Conservation (phyloP, 2,113 vertebrate species). For the Rynchops niger region DNA sequence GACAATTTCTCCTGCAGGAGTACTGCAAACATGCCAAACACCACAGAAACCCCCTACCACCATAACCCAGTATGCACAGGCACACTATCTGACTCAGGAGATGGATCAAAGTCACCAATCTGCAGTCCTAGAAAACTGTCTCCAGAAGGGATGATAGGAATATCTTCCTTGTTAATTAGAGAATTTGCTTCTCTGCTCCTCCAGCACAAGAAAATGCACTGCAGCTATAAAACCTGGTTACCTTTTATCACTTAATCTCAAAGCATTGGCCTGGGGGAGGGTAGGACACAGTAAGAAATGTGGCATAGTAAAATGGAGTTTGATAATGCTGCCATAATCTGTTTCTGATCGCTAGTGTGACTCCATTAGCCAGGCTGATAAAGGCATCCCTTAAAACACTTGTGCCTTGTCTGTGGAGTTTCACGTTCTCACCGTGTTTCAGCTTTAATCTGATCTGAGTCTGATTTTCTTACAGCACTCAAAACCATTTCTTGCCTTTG, state of each 20-base stretch:
- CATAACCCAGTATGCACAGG: rapidly evolving
- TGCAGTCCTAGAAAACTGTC: neutral
- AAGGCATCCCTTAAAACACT: neutral
- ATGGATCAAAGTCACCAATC: neutral
- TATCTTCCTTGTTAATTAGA: neutral
- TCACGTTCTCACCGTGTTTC: neutral
- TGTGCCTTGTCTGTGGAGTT: neutral
- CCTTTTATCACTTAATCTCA: neutral
- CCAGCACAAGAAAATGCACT: neutral
- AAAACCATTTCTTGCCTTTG: constrained; percentile 4
- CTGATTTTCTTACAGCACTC: neutral
- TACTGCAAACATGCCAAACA: rapidly evolving
- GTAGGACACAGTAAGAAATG: neutral
- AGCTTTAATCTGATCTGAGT: neutral
- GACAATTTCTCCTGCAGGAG: neutral
- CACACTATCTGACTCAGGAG: neutral
- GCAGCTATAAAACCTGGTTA: neutral
- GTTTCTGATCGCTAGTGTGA: neutral
- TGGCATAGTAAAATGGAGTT: neutral
- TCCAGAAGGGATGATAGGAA: neutral
- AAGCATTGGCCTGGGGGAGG: neutral
- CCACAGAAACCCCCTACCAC: neutral
- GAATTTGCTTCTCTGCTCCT: neutral
- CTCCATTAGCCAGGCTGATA: neutral
- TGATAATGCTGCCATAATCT: neutral